Percentiles rank a stretch among this genome's conserved stretches.
Evolutionary conservation across 2,797 vertebrate species (phyloP).

Genomic region (Onychomys arenicola): DNA sequence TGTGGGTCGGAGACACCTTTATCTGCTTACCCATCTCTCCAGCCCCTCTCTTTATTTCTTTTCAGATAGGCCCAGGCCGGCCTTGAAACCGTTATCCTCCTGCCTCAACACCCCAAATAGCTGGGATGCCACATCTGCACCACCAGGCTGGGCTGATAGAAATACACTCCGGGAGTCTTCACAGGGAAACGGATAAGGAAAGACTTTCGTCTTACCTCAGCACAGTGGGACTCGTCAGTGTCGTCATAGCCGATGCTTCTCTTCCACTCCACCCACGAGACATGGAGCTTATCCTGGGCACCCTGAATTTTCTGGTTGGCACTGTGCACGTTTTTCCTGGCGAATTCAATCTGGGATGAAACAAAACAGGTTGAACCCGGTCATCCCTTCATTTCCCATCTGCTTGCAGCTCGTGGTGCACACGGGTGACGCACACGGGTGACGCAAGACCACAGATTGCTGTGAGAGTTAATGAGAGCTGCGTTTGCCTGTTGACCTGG

Average conservation of each 20-base stretch:
- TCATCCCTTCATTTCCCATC: not conserved
- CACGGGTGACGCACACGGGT: not conserved
- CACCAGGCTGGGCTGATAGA: not conserved
- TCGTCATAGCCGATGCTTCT: slow-evolving; percentile 85
- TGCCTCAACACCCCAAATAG: not conserved
- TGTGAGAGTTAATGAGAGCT: not conserved
- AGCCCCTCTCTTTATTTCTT: not conserved
- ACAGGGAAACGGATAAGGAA: not conserved
- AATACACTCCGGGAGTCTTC: not conserved
- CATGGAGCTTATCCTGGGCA: slow-evolving; percentile 90
- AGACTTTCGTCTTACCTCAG: slow-evolving; percentile 84
- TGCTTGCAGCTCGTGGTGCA: not conserved
- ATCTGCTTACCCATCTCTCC: not conserved
- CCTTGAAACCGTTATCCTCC: not conserved
- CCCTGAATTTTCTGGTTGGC: slow-evolving; percentile 91
- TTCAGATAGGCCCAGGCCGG: not conserved
- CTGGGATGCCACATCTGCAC: not conserved
- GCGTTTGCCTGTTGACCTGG: not conserved
- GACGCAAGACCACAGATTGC: not conserved
- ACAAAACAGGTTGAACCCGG: slow-evolving; percentile 22
- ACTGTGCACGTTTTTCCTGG: slow-evolving; percentile 91
- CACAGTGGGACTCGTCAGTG: slow-evolving; percentile 81
- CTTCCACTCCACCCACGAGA: slow-evolving; percentile 91
- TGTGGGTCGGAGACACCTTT: not conserved
- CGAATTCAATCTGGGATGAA: slow-evolving; percentile 91